Evolutionary conservation across 2,888 invertebrate genomes (phyloP).

Genomic region (Thera obeliscata): DNA sequence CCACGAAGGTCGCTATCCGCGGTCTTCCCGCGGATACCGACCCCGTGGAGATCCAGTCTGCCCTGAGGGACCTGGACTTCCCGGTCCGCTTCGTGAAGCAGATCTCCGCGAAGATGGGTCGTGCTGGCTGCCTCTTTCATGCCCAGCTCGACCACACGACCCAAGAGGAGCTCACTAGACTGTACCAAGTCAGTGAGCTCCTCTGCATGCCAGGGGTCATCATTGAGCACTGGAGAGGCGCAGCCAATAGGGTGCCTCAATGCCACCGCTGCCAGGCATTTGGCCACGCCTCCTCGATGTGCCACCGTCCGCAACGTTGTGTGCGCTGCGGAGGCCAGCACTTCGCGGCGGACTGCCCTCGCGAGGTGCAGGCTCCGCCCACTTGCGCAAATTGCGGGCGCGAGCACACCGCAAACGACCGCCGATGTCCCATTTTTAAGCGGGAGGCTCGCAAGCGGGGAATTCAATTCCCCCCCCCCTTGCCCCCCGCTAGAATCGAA

Average conservation of each 20-base stretch:
- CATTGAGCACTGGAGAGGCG: slow-evolving; percentile 8
- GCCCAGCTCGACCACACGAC: slow-evolving; percentile 6
- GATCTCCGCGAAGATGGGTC: not conserved
- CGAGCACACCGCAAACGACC: slow-evolving; percentile 28
- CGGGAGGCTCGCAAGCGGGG: slow-evolving; percentile 20
- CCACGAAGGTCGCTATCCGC: not conserved
- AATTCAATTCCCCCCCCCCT: not conserved
- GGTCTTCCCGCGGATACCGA: not conserved
- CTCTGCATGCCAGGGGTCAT: slow-evolving; percentile 8
- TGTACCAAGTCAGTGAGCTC: not conserved
- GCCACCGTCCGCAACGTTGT: not conserved
- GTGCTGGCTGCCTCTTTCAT: slow-evolving; percentile 10
- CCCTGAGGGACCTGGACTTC: slow-evolving; percentile 7
- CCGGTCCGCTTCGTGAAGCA: not conserved
- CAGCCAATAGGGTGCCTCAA: not conserved
- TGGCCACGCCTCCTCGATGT: not conserved
- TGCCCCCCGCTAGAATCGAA: not conserved
- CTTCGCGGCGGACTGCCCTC: not conserved
- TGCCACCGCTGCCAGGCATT: not conserved
- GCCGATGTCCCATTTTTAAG: slow-evolving; percentile 2
- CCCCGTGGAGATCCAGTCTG: slow-evolving; percentile 1
- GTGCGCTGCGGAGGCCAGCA: not conserved
- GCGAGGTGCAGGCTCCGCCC: slow-evolving; percentile 6
- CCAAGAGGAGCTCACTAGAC: not conserved
- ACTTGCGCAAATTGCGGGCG: slow-evolving; percentile 34